Base-by-base conservation (phyloP, 2,113 vertebrate genomes). In the Alligator mississippiensis region DNA sequence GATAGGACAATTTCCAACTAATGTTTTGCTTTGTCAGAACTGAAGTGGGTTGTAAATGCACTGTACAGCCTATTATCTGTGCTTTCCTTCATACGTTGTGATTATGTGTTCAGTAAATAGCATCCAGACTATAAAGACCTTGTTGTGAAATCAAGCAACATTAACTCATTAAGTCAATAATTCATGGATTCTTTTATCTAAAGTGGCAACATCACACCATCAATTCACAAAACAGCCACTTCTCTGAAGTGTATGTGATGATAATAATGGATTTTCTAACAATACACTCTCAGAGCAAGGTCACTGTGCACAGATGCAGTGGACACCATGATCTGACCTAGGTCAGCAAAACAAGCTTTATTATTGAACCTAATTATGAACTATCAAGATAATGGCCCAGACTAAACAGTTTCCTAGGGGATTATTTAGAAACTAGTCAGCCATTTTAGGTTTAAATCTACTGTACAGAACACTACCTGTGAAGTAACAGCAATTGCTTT, bases 81-180 rank as follows among this genome's bases (percentile, higher is more conserved):
- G 57, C 70, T 63, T 97, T 91, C 87, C 85, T 95, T 96, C 95
- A 28, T 79, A 84, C 13, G 57, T 97, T 94, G 92, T 85, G 96
- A 97, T 97, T 97, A 88, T 89, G 93, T 96, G 96, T 96, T 97
- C 96, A 93, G 97, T 95, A 98, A 98, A 97, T 94, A 97, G 97
- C 96, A 95, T 83, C 85, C 89, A 88, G 96, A 92, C 96, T 91
- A 93, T 96, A 96, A 98, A 98, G 96, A 96, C 96, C 97, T 98
- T 98, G 97, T 97, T 97, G 98, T 98, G 98, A 98, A 98, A 98
- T 98, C 97, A 98, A 98, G 97, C 96, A 98, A 98, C 97, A 98
- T 98, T 98, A 98, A 98, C 97, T 98, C 98, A 98, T 98, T 98
- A 98, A 98, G 98, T 98, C 98, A 98, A 98, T 98, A 98, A 98